Base-by-base conservation (phyloP, 2,888 invertebrate genomes). In the Suillia variegata region DNA sequence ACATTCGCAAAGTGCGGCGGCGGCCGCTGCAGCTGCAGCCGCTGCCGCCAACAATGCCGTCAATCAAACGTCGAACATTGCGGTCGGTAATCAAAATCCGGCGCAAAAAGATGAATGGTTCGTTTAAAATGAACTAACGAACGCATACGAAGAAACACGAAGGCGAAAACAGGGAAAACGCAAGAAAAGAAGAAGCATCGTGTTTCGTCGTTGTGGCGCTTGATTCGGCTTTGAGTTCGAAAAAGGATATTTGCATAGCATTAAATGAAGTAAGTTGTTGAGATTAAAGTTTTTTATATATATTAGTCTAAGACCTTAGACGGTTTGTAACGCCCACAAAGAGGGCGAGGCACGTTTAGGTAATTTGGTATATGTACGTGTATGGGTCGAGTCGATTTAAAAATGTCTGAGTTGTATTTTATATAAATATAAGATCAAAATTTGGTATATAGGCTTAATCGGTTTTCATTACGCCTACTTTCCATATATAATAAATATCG, bases 61-160 rank as follows among this genome's bases (percentile, higher is more conserved):
- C 8, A 45, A 45, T 45, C 87, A 45, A 20, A 45, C 17, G 18
- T 87, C 90, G 88, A 85, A 17, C 13, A 13, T 13, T 18, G 69
- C 72, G 45, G 76, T 70, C 56, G 65, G 70, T 55, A n/a, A n/a
- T n/a, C n/a, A n/a, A n/a, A n/a, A n/a, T n/a, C 70, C 88, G 87
- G 88, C 87, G 84, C 89, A 93, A 86, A 93, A 93, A 84, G 93
- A 93, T 87, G 93, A 94, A 86, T 94, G 93, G 93, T 93, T 92
- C 87, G 93, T 93, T 85, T 89, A 78, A 66, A 61, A 60, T 51
- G 58, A 47, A n/a, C n/a, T 15, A 20, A 45, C 24, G 45, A 24
- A 38, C 18, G 45, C 21, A 58, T n/a, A 56, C 53, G n/a, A n/a
- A 15, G 17, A 49, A 54, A 56, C 49, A 56, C 33, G 8, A 21